These are phyloP conservation scores for Monochamus saltuarius DNA, from an alignment of 1,140 invertebrate genomes.

Conservation along the genomic window DNA sequence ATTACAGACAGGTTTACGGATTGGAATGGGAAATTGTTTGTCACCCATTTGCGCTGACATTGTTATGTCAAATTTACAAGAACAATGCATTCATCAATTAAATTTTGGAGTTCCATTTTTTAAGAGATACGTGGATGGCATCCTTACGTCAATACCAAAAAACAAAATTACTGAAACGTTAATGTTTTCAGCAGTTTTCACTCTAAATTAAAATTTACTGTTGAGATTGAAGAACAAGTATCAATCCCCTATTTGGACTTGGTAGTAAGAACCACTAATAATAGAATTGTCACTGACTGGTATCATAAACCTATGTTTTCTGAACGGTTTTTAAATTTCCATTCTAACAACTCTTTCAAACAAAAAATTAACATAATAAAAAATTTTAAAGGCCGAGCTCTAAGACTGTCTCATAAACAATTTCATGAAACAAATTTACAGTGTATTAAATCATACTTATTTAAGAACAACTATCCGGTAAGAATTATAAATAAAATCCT, in stretches of 20 bases:
- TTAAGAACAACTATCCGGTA: too few species aligned
- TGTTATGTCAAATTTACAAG: too few species aligned
- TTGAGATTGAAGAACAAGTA: neutral
- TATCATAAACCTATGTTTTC: too few species aligned
- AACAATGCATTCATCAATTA: constrained; percentile 21
- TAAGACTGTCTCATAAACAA: too few species aligned
- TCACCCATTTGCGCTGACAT: constrained; percentile 16
- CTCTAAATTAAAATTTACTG: neutral
- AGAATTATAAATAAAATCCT: too few species aligned
- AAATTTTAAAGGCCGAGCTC: constrained; percentile 15
- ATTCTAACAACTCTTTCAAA: constrained; percentile 8
- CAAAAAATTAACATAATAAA: constrained; percentile 15
- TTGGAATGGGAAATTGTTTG: constrained; percentile 15
- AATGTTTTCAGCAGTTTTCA: neutral
- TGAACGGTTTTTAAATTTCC: constrained; percentile 12
- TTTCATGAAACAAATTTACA: too few species aligned
- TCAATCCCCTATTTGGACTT: too few species aligned
- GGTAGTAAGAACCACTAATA: too few species aligned
- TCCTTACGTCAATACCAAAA: too few species aligned
- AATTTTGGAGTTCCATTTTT: neutral
- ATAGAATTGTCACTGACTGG: too few species aligned
- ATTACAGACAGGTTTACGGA: constrained; percentile 20
- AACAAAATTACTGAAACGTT: neutral
- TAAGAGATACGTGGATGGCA: neutral
- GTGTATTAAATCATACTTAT: too few species aligned